A percentile compares a stretch with the other conserved stretches of the same genome.
Evolutionary conservation across 2,113 vertebrate species (phyloP).

Genomic region (Megaleporinus macrocephalus): DNA sequence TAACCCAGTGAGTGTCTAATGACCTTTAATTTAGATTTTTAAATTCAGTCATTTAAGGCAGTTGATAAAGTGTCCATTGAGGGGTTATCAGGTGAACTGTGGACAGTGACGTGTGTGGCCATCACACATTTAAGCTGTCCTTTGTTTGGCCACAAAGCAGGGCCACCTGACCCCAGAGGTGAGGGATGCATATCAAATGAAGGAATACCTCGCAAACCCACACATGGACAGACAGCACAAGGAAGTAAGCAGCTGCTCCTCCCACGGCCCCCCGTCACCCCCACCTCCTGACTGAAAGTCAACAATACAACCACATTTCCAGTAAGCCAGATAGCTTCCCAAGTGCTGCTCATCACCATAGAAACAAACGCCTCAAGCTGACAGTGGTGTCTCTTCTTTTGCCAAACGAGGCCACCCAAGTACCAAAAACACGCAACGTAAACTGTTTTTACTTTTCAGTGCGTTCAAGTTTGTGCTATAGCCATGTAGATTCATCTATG

Average conservation of each 20-base stretch:
- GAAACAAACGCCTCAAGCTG: conserved; percentile 65
- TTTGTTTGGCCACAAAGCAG: conserved; percentile 33
- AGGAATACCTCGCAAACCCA: conserved; percentile 16
- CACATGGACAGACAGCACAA: conserved; percentile 17
- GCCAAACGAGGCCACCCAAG: conserved; percentile 73
- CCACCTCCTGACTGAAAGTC: conserved; percentile 74
- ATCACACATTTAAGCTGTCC: conserved; percentile 15
- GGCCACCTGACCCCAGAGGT: conserved; percentile 44
- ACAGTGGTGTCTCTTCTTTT: conserved; percentile 55
- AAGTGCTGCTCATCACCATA: conserved; percentile 71
- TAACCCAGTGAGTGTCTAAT: neutral
- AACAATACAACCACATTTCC: conserved; percentile 78
- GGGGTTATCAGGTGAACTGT: conserved; percentile 22
- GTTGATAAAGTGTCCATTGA: neutral
- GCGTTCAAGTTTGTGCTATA: neutral
- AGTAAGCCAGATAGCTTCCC: conserved; percentile 78
- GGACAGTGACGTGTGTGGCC: neutral
- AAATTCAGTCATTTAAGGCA: neutral
- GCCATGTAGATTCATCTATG: neutral
- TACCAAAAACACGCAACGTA: conserved; percentile 31
- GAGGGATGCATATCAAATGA: conserved; percentile 45
- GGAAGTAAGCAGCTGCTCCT: conserved; percentile 7
- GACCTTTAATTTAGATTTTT: neutral
- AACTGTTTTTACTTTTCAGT: neutral
- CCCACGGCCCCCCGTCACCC: neutral